phyloP scores from a whole-genome alignment of 2,113 vertebrate genomes.

The Channa maculata region DNA sequence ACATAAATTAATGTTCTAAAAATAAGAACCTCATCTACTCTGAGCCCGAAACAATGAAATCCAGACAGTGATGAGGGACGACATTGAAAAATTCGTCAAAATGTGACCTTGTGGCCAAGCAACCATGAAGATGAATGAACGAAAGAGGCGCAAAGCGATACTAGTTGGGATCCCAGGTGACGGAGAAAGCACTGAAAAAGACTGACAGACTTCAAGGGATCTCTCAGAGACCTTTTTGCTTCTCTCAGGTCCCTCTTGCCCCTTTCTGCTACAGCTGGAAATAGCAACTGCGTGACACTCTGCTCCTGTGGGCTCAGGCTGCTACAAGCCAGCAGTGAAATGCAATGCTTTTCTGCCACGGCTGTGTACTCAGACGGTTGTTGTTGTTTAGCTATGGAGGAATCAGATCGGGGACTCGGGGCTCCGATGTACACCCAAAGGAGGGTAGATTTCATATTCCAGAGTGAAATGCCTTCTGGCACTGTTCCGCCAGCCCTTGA shows the following conservation, averaged over 20 bases:
- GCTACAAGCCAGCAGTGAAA: constrained; percentile 54
- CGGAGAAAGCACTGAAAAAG: constrained; percentile 33
- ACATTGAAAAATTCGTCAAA: constrained; percentile 54
- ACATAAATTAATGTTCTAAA: constrained; percentile 62
- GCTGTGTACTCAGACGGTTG: constrained; percentile 58
- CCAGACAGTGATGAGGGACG: constrained; percentile 36
- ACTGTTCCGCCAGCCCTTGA: constrained; percentile 67
- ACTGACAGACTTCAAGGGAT: constrained; percentile 56
- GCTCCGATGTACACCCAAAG: constrained; percentile 68
- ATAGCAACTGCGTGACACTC: constrained; percentile 71
- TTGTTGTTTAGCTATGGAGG: constrained; percentile 67
- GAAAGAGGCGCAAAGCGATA: constrained; percentile 3
- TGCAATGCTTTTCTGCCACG: constrained; percentile 46
- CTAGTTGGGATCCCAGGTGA: constrained; percentile 21
- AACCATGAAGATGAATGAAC: constrained; percentile 33
- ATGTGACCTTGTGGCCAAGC: constrained; percentile 40
- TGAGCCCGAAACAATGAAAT: constrained; percentile 29
- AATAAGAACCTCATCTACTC: constrained; percentile 37
- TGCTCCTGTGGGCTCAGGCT: constrained; percentile 58
- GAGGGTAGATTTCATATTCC: constrained; percentile 71
- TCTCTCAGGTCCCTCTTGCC: constrained; percentile 55
- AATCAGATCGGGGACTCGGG: constrained; percentile 65
- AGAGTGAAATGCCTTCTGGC: constrained; percentile 75
- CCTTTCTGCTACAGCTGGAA: constrained; percentile 46
- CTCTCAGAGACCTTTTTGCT: constrained; percentile 48